A percentile compares a stretch with the other conserved stretches of the same genome.
Conservation (phyloP, 2,888 invertebrate species). For the Dyspetes luteomarginatus region DNA sequence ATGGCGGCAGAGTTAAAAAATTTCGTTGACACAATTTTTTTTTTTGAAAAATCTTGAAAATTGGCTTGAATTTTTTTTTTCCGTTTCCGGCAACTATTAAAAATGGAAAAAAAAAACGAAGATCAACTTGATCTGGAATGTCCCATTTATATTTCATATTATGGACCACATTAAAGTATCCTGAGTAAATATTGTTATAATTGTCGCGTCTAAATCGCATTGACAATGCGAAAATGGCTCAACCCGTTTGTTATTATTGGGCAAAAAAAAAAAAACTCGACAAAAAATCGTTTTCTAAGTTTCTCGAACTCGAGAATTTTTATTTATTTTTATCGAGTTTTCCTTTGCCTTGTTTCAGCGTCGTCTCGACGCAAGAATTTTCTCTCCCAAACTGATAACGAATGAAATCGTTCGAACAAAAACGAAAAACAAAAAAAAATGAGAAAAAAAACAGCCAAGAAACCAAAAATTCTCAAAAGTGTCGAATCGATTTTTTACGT, state of each 20-base stretch:
- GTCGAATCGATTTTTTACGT: slow-evolving; percentile 52
- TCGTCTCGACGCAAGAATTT: slow-evolving; percentile 1
- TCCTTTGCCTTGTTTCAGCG: neutral
- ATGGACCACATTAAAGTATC: slow-evolving; percentile 82
- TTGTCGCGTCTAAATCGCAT: slow-evolving; percentile 78
- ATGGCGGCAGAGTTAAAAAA: too few species aligned
- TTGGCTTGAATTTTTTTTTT: too few species aligned
- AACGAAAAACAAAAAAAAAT: slow-evolving; percentile 2
- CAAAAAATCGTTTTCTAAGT: too few species aligned
- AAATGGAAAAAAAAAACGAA: too few species aligned
- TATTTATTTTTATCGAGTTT: slow-evolving; percentile 22
- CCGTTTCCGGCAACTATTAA: too few species aligned
- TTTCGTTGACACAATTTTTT: too few species aligned
- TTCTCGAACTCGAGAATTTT: neutral
- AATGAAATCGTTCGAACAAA: slow-evolving; percentile 27
- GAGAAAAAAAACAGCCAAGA: too few species aligned
- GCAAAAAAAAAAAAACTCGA: too few species aligned
- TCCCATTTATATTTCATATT: slow-evolving; percentile 68
- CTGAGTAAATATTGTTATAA: slow-evolving; percentile 84
- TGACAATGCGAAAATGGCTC: slow-evolving; percentile 77
- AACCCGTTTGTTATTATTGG: slow-evolving; percentile 50
- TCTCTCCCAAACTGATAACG: slow-evolving; percentile 11
- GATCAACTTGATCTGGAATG: too few species aligned
- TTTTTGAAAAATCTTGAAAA: too few species aligned
- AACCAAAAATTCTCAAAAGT: slow-evolving; percentile 35